Evolutionary conservation across 2,113 vertebrate species (phyloP), one percentile per base, ranked within the genome.

Genomic region (Natator depressus): DNA sequence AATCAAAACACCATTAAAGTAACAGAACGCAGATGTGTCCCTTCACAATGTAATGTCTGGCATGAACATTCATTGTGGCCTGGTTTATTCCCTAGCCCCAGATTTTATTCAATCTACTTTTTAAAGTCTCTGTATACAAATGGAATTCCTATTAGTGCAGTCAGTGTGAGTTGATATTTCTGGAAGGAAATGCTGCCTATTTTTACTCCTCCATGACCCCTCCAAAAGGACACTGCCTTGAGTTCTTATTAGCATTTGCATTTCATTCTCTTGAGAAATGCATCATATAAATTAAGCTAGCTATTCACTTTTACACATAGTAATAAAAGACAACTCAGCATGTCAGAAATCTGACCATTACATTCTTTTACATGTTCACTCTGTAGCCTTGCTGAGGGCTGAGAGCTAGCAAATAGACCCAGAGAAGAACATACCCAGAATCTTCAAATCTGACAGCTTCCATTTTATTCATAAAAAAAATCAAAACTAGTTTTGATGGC

Each of bases 391-490:
- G 31, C 76, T 85, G 42, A 92, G 31, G 55, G 19, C 80, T 85
- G 38, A 92, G 22, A 62, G 1, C 1, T 8, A 46, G 54, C 4
- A 84, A 86, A 49, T 3, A 82, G 8, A 49, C 0, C 0, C 0
- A 35, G 4, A 38, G 8, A 75, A 65, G 22, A 87, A 22, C 5
- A 17, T 0, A 47, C 3, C 1, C 35, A 84, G n/a, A 16, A 7
- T 3, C 50, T 86, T 86, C 54, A 6, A 84, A 65, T 80, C 47
- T 75, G 80, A 47, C 54, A 46, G 31, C 38, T 82, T 54, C 1
- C 82, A 8, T n/a, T 12, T 85, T 55, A 12, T 1, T 47, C 65
- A 69, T 1, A 59, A 80, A 84, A 84, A 4, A 6, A 82, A 47
- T 82, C 38, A 57, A 2, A 38, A 53, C 7, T 8, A 5, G 27